phyloP scores from a whole-genome alignment of 2,888 invertebrate species.

The Melieria omissa region DNA sequence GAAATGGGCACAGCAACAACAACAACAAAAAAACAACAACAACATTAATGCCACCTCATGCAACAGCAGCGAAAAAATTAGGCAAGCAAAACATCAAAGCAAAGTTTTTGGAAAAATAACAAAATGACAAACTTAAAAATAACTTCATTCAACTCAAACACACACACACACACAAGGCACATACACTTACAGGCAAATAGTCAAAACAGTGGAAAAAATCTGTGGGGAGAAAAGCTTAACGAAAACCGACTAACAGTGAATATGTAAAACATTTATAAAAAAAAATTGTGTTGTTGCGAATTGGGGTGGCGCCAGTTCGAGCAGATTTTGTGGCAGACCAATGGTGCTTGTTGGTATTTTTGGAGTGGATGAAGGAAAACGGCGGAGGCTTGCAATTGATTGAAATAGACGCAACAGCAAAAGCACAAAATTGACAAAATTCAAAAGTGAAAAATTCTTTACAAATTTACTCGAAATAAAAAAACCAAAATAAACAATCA shows the following conservation, averaged over 20 bases:
- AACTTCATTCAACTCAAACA: conserved; percentile 1
- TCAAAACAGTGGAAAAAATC: background rate
- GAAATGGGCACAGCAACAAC: background rate
- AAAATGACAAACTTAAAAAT: conserved; percentile 34
- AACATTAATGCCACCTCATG: background rate
- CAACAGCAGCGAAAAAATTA: background rate
- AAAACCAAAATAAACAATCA: background rate
- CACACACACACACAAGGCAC: background rate
- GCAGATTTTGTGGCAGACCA: too few species aligned
- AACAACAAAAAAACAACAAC: background rate
- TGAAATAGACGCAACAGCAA: too few species aligned
- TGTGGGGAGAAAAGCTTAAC: background rate
- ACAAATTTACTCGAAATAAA: background rate
- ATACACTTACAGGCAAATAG: background rate
- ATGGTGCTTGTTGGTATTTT: too few species aligned
- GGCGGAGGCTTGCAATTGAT: too few species aligned
- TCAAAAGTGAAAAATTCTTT: too few species aligned
- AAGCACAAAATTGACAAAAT: too few species aligned
- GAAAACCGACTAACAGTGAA: background rate
- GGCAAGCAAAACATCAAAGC: conserved; percentile 23
- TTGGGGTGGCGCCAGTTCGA: too few species aligned
- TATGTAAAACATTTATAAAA: too few species aligned
- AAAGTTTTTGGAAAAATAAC: conserved; percentile 21
- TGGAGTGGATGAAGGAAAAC: too few species aligned
- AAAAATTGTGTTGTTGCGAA: too few species aligned